Percentiles rank a stretch among this genome's conserved stretches.
These are phyloP conservation scores for Spodoptera litura DNA, from an alignment of 1,140 invertebrate genomes.

Conservation along the genomic window DNA sequence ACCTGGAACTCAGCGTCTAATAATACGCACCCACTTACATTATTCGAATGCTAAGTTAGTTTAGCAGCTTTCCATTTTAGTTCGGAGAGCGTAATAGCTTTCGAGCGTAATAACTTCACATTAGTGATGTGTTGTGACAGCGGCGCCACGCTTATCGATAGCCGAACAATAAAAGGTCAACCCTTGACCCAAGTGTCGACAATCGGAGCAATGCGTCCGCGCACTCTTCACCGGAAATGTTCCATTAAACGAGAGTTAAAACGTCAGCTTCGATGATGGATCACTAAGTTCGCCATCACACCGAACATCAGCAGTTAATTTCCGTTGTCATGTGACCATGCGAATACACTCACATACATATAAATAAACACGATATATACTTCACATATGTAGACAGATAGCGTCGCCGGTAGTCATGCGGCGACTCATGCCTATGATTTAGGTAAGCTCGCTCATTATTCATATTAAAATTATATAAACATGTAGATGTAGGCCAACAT, in stretches of 20 bases:
- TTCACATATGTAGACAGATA: neutral
- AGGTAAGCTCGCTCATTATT: constrained; percentile 7
- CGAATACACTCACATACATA: constrained; percentile 48
- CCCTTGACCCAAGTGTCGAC: constrained; percentile 57
- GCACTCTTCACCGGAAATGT: constrained; percentile 58
- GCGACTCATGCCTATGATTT: constrained; percentile 23
- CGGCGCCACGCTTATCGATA: constrained; percentile 60
- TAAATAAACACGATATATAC: constrained; percentile 1
- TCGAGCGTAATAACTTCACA: constrained; percentile 36
- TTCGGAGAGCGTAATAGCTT: constrained; percentile 19
- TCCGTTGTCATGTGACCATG: constrained; percentile 52
- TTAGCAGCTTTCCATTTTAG: constrained; percentile 40
- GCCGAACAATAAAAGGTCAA: constrained; percentile 60
- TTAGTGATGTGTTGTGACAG: constrained; percentile 47
- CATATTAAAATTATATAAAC: neutral
- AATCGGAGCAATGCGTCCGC: constrained; percentile 55
- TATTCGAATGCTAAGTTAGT: constrained; percentile 3
- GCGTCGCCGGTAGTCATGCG: constrained; percentile 17
- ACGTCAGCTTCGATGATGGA: constrained; percentile 55
- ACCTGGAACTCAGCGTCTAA: neutral
- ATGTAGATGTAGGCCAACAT: neutral
- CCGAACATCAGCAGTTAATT: constrained; percentile 52
- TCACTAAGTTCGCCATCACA: constrained; percentile 47
- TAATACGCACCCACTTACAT: neutral
- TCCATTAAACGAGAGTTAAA: constrained; percentile 56